Evolutionary conservation across 2,797 vertebrate species (phyloP), one percentile per base, ranked within the genome.

Genomic region (Amniataba percoides): DNA sequence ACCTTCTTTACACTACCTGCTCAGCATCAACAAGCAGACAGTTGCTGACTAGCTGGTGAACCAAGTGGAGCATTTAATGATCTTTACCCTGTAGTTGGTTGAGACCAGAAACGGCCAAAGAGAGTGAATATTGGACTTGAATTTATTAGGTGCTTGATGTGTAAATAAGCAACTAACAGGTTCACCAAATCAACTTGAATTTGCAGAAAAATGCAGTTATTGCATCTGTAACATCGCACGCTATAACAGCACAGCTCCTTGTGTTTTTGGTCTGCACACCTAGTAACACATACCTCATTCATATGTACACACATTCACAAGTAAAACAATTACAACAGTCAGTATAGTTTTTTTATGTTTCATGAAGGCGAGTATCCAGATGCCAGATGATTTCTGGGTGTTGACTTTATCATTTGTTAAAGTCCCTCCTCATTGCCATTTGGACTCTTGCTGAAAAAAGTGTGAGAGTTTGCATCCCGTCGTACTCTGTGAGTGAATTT

Each of bases 281-380:
- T 3, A 34, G 27, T 16, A 36, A 46, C 48, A 48, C 19, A 48
- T 21, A 49, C 11, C 3, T 36, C 9, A 40, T 25, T 3, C 34
- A 34, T 34, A 34, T 34, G 34, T 34, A 7, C 7, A 34, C 23
- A 25, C 51, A n/a, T n/a, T n/a, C n/a, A n/a, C n/a, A n/a, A n/a
- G n/a, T n/a, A n/a, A n/a, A n/a, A n/a, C n/a, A n/a, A n/a, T n/a
- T n/a, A n/a, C n/a, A n/a, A n/a, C n/a, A n/a, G n/a, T 34, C 27
- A 11, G 42, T 51, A 5, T 45, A 13, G 8, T 31, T 70, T 7
- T 49, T 42, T 49, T n/a, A n/a, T 39, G n/a, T 49, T 65, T 34
- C 51, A 58, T 53, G 15, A 66, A 42, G n/a, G 31, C 15, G 11
- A 70, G 49, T 19, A 16, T 42, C 40, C 31, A 62, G 34, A 63